Conservation (phyloP, 2,888 invertebrate species). For the Phyllotreta cruciferae region DNA sequence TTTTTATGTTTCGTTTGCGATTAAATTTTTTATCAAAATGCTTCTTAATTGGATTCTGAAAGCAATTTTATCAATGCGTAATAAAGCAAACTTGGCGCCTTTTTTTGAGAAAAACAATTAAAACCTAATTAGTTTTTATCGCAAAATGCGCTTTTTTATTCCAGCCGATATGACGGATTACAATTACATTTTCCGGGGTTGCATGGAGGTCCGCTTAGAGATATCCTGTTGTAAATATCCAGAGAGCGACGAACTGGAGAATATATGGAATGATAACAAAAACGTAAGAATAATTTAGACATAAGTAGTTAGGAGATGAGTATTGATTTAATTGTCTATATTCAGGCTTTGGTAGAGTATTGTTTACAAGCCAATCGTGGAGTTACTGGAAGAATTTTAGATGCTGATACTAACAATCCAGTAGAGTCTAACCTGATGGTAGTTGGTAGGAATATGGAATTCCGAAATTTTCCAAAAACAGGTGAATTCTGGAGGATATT, state of each 20-base stretch:
- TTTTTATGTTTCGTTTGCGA: neutral
- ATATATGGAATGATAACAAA: constrained; percentile 68
- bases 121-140: neutral
- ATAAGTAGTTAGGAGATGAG: neutral
- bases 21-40: no score
- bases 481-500: constrained; percentile 74
- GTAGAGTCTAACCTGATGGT: constrained; percentile 64
- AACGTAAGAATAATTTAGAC: constrained; percentile 53
- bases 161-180: constrained; percentile 73
- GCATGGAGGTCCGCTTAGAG: constrained; percentile 73
- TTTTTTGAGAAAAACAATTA: neutral
- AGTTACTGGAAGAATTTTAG: constrained; percentile 66
- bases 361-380: constrained; percentile 66
- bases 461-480: constrained; percentile 62
- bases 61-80: neutral
- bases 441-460: constrained; percentile 65
- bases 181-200: constrained; percentile 70
- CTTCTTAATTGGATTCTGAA: neutral
- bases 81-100: neutral
- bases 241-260: constrained; percentile 58
- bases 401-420: constrained; percentile 59
- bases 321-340: neutral
- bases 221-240: constrained; percentile 75
- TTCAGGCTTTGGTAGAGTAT: constrained; percentile 63
- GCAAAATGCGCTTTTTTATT: neutral